Evolutionary conservation across 2,888 invertebrate genomes (phyloP).

Genomic region (Euspilapteryx auroguttella): DNA sequence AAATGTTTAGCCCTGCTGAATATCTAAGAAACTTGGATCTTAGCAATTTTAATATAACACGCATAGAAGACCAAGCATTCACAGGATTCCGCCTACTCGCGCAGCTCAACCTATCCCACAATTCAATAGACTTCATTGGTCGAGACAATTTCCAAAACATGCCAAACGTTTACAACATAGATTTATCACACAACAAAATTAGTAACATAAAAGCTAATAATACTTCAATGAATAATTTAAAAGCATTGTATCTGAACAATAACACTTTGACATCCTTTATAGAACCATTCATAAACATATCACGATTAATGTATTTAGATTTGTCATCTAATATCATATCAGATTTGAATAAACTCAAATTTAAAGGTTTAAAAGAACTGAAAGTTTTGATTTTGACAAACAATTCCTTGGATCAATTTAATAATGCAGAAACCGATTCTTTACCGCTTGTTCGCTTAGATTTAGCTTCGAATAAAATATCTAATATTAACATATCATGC

Average conservation of each 20-base stretch:
- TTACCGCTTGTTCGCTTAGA: constrained; percentile 20
- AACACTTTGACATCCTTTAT: constrained; percentile 18
- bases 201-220: constrained; percentile 16
- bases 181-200: constrained; percentile 30
- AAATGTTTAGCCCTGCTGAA: constrained; percentile 29
- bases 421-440: constrained; percentile 21
- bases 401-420: constrained; percentile 27
- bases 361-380: constrained; percentile 18
- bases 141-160: constrained; percentile 22
- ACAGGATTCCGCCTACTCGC: constrained; percentile 26
- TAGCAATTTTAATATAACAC: constrained; percentile 22
- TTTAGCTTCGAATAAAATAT: constrained; percentile 26
- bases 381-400: constrained; percentile 21
- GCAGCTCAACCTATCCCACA: constrained; percentile 31
- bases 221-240: constrained; percentile 18
- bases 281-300: constrained; percentile 5
- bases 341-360: constrained; percentile 9
- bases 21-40: constrained; percentile 30
- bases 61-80: constrained; percentile 25
- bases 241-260: constrained; percentile 27
- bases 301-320: constrained; percentile 8
- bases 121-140: constrained; percentile 21
- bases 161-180: constrained; percentile 31
- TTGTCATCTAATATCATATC: constrained; percentile 7
- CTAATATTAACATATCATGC: constrained; percentile 21